Conservation (phyloP, 1,140 invertebrate species). For the Zaprionus tsacasi region DNA sequence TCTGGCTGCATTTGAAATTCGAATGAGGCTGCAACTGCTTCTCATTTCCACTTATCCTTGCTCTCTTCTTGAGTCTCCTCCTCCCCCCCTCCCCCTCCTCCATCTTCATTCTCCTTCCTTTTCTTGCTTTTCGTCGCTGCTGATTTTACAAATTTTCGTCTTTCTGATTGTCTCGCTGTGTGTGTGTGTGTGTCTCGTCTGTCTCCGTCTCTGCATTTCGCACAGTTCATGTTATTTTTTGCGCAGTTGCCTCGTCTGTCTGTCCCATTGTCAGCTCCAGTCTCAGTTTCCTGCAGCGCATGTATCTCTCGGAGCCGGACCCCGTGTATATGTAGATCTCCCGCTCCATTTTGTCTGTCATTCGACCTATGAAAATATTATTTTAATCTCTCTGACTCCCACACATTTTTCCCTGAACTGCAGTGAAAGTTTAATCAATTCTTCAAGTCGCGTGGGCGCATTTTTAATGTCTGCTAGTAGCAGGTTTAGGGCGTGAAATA, state of each 20-base stretch:
- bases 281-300: constrained; percentile 40
- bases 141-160: constrained; percentile 80
- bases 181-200: constrained; percentile 35
- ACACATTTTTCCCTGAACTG: constrained; percentile 36
- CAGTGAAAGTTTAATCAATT: constrained; percentile 60
- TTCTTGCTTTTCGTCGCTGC: constrained; percentile 51
- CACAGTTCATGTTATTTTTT: constrained; percentile 77
- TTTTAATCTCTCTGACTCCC: constrained; percentile 62
- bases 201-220: constrained; percentile 58
- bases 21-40: constrained; percentile 59
- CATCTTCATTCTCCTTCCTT: not conserved
- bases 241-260: constrained; percentile 73
- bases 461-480: constrained; percentile 1
- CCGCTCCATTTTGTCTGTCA: constrained; percentile 58
- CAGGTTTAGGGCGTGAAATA: too few species aligned
- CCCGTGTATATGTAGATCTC: constrained; percentile 41
- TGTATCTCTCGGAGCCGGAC: constrained; percentile 26
- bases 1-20: constrained; percentile 74
- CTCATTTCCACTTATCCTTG: constrained; percentile 33
- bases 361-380: constrained; percentile 78
- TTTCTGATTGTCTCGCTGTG: constrained; percentile 57
- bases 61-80: not conserved
- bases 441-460: constrained; percentile 21
- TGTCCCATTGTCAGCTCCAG: constrained; percentile 51
- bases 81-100: too few species aligned